Evolutionary conservation across 2,797 vertebrate species (phyloP), one percentile per base, ranked within the genome.

Genomic region (Lutjanus campechanus): DNA sequence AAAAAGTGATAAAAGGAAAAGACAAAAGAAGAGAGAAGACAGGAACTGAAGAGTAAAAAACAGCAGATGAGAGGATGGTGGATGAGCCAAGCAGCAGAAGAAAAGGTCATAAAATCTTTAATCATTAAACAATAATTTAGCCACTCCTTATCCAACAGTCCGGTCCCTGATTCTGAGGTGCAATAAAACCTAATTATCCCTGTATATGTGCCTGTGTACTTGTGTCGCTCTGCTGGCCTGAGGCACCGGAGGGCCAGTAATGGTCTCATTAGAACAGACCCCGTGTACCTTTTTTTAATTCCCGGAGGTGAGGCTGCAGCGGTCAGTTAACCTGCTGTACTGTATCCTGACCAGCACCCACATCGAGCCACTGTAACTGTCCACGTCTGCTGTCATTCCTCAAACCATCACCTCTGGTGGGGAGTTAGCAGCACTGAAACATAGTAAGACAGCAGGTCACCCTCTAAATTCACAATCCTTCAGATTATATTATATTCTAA

Each of bases 241-340:
- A 63, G 85, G 86, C 85, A 0, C 43, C 19, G 22, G 47, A 25
- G 77, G 74, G 68, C 72, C 83, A 16, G 73, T 87, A 85, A 89
- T 90, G 74, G 81, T 91, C 79, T 91, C 83, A 86, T 92, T 89
- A 91, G 83, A 75, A 64, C 67, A 49, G 74, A 75, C 76, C 81
- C 62, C 53, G 44, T 77, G 71, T 63, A 53, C 63, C 54, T 55
- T 60, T 64, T 56, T 76, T 36, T 68, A 75, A 75, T 82, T 83
- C 84, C 77, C 77, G 17, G 62, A 63, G 84, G 82, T 67, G 15
- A 60, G 64, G 44, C 73, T 20, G 77, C 75, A 61, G 72, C 2
- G 64, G 80, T 76, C 86, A 85, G 80, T 88, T 80, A 77, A 77
- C 80, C 66, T 69, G 41, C 80, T 68, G 51, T 2, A 3, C 58